These are phyloP conservation scores for Torymus aiolomorphi DNA, from an alignment of 2,888 invertebrate genomes.

Conservation along the genomic window DNA sequence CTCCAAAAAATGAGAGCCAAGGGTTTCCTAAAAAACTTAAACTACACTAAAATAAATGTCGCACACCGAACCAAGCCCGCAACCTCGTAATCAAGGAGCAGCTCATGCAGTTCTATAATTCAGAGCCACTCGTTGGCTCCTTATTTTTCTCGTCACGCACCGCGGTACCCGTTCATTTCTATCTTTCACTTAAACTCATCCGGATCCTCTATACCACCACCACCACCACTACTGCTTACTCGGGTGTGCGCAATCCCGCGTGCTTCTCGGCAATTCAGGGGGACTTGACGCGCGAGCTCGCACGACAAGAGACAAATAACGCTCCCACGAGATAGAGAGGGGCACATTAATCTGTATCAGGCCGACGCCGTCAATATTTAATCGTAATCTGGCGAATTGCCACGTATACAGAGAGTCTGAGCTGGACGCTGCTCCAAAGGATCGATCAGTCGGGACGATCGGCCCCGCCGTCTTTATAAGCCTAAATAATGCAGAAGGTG, in stretches of 20 bases:
- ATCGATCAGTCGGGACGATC: constrained; percentile 41
- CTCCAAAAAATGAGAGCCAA: no score
- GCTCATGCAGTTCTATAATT: background rate
- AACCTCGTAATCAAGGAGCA: no score
- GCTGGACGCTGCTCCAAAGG: constrained; percentile 4
- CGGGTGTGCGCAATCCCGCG: background rate
- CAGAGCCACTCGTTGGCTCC: background rate
- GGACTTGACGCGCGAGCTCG: constrained; percentile 44
- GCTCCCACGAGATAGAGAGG: constrained; percentile 56
- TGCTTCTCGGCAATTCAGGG: constrained; percentile 15
- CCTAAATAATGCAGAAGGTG: constrained; percentile 44
- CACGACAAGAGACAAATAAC: constrained; percentile 69
- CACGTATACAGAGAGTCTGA: constrained; percentile 52
- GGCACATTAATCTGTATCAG: constrained; percentile 75
- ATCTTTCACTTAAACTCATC: constrained; percentile 17
- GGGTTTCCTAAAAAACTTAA: no score
- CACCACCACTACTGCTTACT: no score
- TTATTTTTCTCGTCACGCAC: constrained; percentile 32
- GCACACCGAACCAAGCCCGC: no score
- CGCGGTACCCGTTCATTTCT: constrained; percentile 20
- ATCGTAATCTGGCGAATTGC: constrained; percentile 73
- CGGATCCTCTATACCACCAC: no score
- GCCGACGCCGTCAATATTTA: constrained; percentile 72
- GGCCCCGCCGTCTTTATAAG: constrained; percentile 37
- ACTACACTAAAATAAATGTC: no score